These are phyloP conservation scores for Acronicta psi DNA, from an alignment of 2,888 invertebrate genomes.

Conservation along the genomic window DNA sequence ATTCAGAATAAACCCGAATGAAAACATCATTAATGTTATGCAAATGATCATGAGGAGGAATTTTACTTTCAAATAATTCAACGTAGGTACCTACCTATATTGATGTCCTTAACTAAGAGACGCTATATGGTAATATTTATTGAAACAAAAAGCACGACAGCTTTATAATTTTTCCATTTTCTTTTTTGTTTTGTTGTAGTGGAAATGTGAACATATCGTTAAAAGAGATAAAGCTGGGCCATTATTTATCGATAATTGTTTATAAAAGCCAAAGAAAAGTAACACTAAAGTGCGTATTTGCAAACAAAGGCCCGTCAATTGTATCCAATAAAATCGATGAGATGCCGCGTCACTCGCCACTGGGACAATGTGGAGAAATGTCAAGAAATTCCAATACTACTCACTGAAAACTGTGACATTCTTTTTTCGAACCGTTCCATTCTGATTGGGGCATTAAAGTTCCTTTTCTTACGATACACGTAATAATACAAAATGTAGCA, in stretches of 20 bases:
- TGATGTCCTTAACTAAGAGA: slow-evolving; percentile 45
- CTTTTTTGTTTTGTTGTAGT: slow-evolving; percentile 40
- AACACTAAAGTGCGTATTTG: slow-evolving; percentile 71
- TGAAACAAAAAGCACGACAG: slow-evolving; percentile 46
- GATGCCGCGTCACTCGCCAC: slow-evolving; percentile 70
- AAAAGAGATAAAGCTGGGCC: slow-evolving; percentile 58
- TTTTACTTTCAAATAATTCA: slow-evolving; percentile 59
- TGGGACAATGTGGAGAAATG: slow-evolving; percentile 77
- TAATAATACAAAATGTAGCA: slow-evolving; percentile 41
- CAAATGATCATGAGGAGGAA: slow-evolving; percentile 73
- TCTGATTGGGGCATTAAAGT: slow-evolving; percentile 47
- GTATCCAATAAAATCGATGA: slow-evolving; percentile 80
- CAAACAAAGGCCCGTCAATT: slow-evolving; percentile 82
- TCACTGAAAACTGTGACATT: slow-evolving; percentile 61
- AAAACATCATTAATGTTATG: slow-evolving; percentile 83
- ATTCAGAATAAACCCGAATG: slow-evolving; percentile 71
- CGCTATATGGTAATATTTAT: slow-evolving; percentile 41
- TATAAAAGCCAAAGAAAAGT: slow-evolving; percentile 59
- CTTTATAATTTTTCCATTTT: slow-evolving; percentile 52
- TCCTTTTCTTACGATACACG: slow-evolving; percentile 45
- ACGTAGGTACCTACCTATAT: slow-evolving; percentile 20
- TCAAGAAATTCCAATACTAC: slow-evolving; percentile 63
- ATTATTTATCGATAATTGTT: slow-evolving; percentile 68
- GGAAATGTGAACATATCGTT: slow-evolving; percentile 55
- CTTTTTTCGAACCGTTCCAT: slow-evolving; percentile 57